Conservation (phyloP, 2,113 vertebrate species). For the Bostrychus sinensis region DNA sequence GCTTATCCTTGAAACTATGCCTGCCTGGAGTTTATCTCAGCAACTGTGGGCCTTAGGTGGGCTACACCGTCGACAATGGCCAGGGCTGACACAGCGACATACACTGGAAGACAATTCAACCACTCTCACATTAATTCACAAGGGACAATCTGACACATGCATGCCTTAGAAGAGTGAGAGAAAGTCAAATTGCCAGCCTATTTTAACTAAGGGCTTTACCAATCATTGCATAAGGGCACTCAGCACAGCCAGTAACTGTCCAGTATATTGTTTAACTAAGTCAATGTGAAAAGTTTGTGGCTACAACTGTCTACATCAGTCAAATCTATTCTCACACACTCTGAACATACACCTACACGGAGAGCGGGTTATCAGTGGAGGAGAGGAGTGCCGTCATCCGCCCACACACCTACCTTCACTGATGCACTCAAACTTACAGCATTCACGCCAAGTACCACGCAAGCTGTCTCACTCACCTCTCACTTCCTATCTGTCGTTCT, state of each 20-base stretch:
- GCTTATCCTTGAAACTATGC: no score
- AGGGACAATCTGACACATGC: no score
- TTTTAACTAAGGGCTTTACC: neutral
- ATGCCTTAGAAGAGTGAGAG: no score
- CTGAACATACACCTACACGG: conserved; percentile 29
- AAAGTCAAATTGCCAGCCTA: no score
- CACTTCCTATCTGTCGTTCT: conserved; percentile 33
- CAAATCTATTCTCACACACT: conserved; percentile 8
- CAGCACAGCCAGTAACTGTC: neutral
- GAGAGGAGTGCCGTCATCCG: conserved; percentile 49
- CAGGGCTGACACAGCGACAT: no score
- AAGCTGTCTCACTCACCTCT: conserved; percentile 45
- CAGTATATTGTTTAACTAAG: neutral
- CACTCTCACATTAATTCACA: no score
- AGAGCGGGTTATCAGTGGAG: conserved; percentile 31
- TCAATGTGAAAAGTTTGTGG: neutral
- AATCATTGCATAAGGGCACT: neutral
- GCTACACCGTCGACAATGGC: no score
- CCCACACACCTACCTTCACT: conserved; percentile 65
- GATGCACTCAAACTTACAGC: conserved; percentile 51
- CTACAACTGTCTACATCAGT: conserved; percentile 1
- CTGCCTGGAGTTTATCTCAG: no score
- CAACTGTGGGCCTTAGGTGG: no score
- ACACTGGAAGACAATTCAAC: no score
- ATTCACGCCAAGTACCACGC: conserved; percentile 51